Evolutionary conservation across 2,888 invertebrate species (phyloP), one percentile per base, ranked within the genome.

Genomic region (Ormia ochracea): DNA sequence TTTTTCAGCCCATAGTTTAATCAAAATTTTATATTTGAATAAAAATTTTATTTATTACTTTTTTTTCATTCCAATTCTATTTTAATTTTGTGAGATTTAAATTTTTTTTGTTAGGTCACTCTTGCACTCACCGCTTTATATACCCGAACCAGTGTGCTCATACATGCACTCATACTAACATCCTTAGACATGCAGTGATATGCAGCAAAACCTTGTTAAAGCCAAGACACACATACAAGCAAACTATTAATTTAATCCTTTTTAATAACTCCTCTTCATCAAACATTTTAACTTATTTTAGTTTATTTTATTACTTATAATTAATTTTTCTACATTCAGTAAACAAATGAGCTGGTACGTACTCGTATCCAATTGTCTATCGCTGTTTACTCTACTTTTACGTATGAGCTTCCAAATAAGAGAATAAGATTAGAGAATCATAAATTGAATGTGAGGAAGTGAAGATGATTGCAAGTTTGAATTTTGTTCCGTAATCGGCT

Each of bases 401-500:
- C 33, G 26, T n/a, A 38, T 21, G 45, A 26, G 5, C 14, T 19
- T 17, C 33, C 17, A 41, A 52, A 26, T 14, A 36, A 33, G 72
- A 17, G 21, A 23, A 41, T 19, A 19, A 43, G 19, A 10, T 3
- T 6, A 12, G 3, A 3, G 36, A 36, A 41, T 10, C 23, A 21
- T 21, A 38, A n/a, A 45, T 6, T 36, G 56, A 19, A 9, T 36
- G 26, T 65, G 45, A 3, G 14, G 4, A n/a, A 14, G 41, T 14
- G 4, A 7, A 12, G 17, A 61, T 38, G 9, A 12, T 14, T 26
- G 26, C 54, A 45, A 36, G 54, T 56, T 65, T 56, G 54, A 33
- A 75, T 59, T 52, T 75, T 68, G 61, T 28, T 54, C 23, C 7
- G 0, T 75, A 68, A 68, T 61, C 66, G 58, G 68, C 68, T 75